Percentiles rank a stretch among this genome's conserved stretches.
Conservation (phyloP, 92 coral and sea anemone species). For the Phymanthus crucifer region DNA sequence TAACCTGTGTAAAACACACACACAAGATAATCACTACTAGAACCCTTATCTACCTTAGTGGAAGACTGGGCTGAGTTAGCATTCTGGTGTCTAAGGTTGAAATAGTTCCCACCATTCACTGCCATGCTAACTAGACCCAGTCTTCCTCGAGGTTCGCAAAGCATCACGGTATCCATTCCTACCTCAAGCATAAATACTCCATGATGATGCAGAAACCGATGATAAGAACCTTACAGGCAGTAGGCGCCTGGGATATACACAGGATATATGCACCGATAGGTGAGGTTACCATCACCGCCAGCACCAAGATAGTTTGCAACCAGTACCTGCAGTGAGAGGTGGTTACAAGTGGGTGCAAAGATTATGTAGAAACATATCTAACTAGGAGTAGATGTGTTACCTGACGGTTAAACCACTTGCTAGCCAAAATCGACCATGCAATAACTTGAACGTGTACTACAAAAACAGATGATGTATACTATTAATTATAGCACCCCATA, state of each 20-base stretch:
- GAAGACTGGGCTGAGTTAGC: too few relatives aligned
- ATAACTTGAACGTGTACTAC: constrained; percentile 23
- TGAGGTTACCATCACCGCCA: constrained; percentile 75
- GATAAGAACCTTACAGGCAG: constrained; percentile 73
- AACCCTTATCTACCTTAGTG: too few relatives aligned
- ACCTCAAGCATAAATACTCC: constrained; percentile 84
- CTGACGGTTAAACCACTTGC: constrained; percentile 85
- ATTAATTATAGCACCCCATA: too few relatives aligned
- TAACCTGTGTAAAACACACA: too few relatives aligned
- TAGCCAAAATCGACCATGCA: constrained; percentile 57
- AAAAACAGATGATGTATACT: background rate
- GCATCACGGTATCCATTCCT: background rate
- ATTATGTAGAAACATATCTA: background rate
- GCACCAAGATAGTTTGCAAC: constrained; percentile 71
- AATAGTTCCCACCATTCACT: too few relatives aligned
- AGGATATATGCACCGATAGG: constrained; percentile 84
- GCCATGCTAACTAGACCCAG: too few relatives aligned
- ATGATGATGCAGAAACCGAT: constrained; percentile 72
- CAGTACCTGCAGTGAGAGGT: too few relatives aligned
- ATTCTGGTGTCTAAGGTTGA: too few relatives aligned
- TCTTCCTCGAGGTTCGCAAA: background rate
- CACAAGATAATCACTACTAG: background rate
- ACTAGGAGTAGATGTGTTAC: constrained; percentile 23
- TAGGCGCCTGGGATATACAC: constrained; percentile 58
- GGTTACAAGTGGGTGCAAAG: background rate